Percentiles rank a stretch among this genome's conserved stretches.
Conservation (phyloP, 2,888 invertebrate genomes). For the Catocala nupta region DNA sequence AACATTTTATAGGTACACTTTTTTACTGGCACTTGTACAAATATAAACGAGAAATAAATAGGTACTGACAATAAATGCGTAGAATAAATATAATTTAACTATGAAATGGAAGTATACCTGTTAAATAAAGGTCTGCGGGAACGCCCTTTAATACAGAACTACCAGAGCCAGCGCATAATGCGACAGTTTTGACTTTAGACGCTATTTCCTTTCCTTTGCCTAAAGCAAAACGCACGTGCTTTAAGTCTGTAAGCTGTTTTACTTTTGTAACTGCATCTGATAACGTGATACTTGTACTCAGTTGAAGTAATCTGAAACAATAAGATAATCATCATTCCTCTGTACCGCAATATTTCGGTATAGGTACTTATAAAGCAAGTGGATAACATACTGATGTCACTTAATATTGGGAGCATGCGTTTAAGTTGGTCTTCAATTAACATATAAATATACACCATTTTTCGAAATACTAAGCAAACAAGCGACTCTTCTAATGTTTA, state of each 20-base stretch:
- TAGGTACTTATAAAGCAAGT: too few species aligned
- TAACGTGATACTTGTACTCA: constrained; percentile 73
- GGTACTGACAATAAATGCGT: too few species aligned
- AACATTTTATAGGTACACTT: not conserved
- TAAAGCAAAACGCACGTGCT: constrained; percentile 91
- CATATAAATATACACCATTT: too few species aligned
- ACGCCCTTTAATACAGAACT: constrained; percentile 91
- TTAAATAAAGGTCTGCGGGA: constrained; percentile 93
- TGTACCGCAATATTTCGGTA: not conserved
- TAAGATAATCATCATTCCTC: not conserved
- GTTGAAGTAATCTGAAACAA: constrained; percentile 68
- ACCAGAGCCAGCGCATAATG: constrained; percentile 97
- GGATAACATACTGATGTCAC: too few species aligned
- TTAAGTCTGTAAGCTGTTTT: constrained; percentile 90
- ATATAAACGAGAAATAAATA: not conserved
- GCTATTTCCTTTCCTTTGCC: constrained; percentile 78
- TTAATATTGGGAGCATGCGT: too few species aligned
- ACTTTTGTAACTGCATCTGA: constrained; percentile 89
- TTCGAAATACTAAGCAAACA: too few species aligned
- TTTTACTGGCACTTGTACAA: too few species aligned
- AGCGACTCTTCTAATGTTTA: too few species aligned
- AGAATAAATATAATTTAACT: too few species aligned
- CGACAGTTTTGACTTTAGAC: constrained; percentile 88
- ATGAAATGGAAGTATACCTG: constrained; percentile 79
- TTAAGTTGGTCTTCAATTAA: too few species aligned